These are phyloP conservation scores for Diaperis boleti DNA, from an alignment of 2,888 invertebrate species.

Conservation along the genomic window DNA sequence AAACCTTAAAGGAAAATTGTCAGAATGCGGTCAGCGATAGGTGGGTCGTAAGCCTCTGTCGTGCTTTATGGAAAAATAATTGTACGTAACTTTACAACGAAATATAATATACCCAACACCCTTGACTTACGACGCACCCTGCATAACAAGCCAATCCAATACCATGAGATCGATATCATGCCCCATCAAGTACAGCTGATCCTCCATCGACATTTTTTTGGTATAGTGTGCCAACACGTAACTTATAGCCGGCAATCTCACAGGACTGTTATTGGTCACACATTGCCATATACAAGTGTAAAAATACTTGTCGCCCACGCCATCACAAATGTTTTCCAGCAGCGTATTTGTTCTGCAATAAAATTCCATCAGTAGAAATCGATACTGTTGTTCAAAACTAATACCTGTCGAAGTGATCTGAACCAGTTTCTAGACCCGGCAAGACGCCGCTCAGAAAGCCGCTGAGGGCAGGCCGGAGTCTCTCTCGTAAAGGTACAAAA, in stretches of 20 bases:
- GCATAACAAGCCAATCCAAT: no score
- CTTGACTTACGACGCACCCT: no score
- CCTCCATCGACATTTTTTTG: constrained; percentile 81
- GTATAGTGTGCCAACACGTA: constrained; percentile 86
- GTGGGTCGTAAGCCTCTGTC: no score
- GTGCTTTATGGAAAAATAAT: no score
- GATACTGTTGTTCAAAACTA: constrained; percentile 45
- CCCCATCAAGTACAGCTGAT: constrained; percentile 86
- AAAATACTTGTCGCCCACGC: constrained; percentile 83
- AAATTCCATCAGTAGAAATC: no score
- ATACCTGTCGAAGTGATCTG: constrained; percentile 84
- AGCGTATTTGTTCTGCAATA: constrained; percentile 70
- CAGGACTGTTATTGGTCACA: constrained; percentile 82
- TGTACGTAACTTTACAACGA: no score
- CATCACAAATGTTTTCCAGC: constrained; percentile 79
- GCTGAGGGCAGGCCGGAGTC: constrained; percentile 83
- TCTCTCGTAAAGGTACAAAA: constrained; percentile 84
- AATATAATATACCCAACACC: no score
- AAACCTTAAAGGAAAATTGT: constrained; percentile 69
- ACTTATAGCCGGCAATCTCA: constrained; percentile 84
- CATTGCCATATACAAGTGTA: constrained; percentile 92
- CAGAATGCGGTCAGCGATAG: no score
- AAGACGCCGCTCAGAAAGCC: constrained; percentile 90
- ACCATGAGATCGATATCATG: constrained; percentile 87
- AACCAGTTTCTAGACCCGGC: constrained; percentile 88